Conservation (phyloP, 2,888 invertebrate genomes). For the Ornithoptera alexandrae region DNA sequence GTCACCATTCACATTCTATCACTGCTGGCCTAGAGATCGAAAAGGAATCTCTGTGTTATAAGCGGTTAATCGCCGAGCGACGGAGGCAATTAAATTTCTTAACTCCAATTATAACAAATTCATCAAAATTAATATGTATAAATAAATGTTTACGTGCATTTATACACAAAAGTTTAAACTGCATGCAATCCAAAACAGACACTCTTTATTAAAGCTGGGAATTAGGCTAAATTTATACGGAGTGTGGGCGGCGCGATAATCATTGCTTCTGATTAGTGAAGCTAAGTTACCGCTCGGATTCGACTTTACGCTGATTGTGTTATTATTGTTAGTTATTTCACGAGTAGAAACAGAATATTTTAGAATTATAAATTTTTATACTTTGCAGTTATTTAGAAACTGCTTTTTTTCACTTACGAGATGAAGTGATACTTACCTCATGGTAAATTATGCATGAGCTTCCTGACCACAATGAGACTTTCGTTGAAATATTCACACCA, state of each 20-base stretch:
- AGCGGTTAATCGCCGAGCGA: too few relatives aligned
- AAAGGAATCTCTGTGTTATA: too few relatives aligned
- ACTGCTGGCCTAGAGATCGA: too few relatives aligned
- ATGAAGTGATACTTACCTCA: too few relatives aligned
- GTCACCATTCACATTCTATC: too few relatives aligned
- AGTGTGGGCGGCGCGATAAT: neutral
- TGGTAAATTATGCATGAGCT: too few relatives aligned
- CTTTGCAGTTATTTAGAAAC: neutral
- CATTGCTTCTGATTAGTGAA: conserved; percentile 1
- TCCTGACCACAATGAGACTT: too few relatives aligned
- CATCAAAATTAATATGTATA: neutral
- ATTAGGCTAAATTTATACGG: neutral
- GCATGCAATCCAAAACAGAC: neutral
- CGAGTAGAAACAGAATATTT: neutral
- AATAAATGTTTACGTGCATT: neutral
- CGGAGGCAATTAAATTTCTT: too few relatives aligned
- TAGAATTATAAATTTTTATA: neutral
- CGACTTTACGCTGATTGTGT: neutral
- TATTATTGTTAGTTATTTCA: neutral
- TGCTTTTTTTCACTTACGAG: too few relatives aligned
- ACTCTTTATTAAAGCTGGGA: neutral
- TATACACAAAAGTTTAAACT: neutral
- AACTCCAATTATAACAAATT: too few relatives aligned
- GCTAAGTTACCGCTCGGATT: neutral
- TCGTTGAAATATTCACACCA: too few relatives aligned